Conservation (phyloP, 2,113 vertebrate species). For the Oncorhynchus masou region DNA sequence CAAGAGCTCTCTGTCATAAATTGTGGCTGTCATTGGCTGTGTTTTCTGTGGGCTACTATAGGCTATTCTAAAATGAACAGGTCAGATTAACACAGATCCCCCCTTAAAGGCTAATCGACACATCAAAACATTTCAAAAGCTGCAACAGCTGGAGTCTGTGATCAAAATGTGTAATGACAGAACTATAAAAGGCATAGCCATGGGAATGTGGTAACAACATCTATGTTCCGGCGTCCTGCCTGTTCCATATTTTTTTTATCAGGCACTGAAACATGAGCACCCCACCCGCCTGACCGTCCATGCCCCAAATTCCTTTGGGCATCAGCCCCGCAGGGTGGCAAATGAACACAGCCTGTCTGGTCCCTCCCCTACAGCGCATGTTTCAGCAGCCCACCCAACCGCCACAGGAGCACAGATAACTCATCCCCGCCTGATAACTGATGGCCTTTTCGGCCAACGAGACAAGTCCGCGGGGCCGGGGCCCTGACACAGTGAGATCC, state of each 20-base stretch:
- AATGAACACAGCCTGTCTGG: constrained; percentile 55
- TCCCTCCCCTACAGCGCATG: not conserved
- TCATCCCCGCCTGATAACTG: constrained; percentile 52
- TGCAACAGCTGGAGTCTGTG: constrained; percentile 14
- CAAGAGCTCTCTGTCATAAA: too few relatives aligned
- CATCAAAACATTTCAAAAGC: not conserved
- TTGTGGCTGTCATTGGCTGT: too few relatives aligned
- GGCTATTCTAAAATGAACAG: too few relatives aligned
- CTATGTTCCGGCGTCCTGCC: not conserved
- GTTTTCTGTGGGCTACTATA: too few relatives aligned
- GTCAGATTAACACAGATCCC: too few relatives aligned
- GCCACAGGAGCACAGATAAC: constrained; percentile 36
- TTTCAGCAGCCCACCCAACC: not conserved
- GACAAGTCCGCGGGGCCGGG: not conserved
- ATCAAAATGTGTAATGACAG: constrained; percentile 11
- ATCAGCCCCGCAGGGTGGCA: constrained; percentile 49
- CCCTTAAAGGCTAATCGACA: not conserved
- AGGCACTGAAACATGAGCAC: constrained; percentile 60
- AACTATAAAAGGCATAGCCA: constrained; percentile 30
- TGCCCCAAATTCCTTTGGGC: constrained; percentile 62
- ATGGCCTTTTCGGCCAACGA: constrained; percentile 22
- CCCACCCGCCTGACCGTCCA: constrained; percentile 50
- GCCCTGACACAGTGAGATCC: too few relatives aligned
- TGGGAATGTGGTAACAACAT: constrained; percentile 4
- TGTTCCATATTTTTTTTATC: constrained; percentile 52